Conservation (phyloP, 2,888 invertebrate genomes). For the Amphimallon solstitiale region DNA sequence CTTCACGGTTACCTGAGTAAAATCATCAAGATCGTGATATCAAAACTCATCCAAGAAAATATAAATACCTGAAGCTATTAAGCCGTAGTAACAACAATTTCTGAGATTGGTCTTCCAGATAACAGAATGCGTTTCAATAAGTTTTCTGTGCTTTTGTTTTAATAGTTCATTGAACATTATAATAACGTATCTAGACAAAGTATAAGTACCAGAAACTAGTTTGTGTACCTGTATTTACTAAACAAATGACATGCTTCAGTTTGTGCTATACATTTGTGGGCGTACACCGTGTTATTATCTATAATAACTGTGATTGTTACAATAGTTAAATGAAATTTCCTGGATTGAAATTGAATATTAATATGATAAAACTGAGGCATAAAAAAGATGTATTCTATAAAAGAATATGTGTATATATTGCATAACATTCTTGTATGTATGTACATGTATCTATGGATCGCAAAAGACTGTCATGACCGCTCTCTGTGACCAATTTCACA, state of each 20-base stretch:
- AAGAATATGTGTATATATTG: too few relatives aligned
- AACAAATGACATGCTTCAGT: constrained; percentile 34
- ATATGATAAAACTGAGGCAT: too few relatives aligned
- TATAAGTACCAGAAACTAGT: too few relatives aligned
- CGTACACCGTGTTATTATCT: constrained; percentile 17
- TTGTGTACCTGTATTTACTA: background rate
- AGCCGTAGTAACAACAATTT: constrained; percentile 22
- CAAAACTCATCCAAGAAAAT: constrained; percentile 32
- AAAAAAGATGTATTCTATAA: background rate
- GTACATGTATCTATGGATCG: too few relatives aligned
- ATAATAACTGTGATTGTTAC: too few relatives aligned
- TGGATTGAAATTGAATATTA: too few relatives aligned
- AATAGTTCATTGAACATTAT: constrained; percentile 26
- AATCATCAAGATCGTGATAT: constrained; percentile 50
- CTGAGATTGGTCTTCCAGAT: constrained; percentile 17
- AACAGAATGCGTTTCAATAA: constrained; percentile 26
- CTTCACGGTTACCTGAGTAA: constrained; percentile 51
- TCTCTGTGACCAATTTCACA: too few relatives aligned
- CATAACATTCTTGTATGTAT: too few relatives aligned
- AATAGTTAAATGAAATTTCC: too few relatives aligned
- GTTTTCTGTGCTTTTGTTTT: constrained; percentile 27
- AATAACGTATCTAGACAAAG: too few relatives aligned
- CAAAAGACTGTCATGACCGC: too few relatives aligned
- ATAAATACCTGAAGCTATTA: constrained; percentile 31
- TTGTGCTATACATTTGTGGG: constrained; percentile 34